A percentile compares a stretch with the other conserved stretches of the same genome.
Conservation (phyloP, 2,888 invertebrate genomes). For the Xestia ashworthii region DNA sequence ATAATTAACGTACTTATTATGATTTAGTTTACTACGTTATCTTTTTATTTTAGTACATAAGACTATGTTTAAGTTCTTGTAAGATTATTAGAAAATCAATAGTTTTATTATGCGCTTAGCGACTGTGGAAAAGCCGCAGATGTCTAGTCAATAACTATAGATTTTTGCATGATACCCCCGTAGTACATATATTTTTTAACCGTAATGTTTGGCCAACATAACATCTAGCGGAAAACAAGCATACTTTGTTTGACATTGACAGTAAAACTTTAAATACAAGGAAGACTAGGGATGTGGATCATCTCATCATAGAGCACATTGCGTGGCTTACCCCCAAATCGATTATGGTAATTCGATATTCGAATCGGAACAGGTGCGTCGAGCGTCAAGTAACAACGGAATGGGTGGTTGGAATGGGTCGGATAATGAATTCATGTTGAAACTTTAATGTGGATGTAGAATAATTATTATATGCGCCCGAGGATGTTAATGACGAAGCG, state of each 20-base stretch:
- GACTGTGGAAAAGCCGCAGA: too few species aligned
- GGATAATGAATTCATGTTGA: conserved; percentile 49
- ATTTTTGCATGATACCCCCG: too few species aligned
- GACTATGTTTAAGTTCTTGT: too few species aligned
- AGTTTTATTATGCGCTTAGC: too few species aligned
- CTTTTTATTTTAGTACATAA: too few species aligned
- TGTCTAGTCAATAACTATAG: too few species aligned
- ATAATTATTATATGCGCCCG: conserved; percentile 23
- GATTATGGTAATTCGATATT: conserved; percentile 73
- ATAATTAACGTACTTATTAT: too few species aligned
- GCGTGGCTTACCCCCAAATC: conserved; percentile 66
- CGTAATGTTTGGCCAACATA: not conserved
- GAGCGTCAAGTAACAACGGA: conserved; percentile 40
- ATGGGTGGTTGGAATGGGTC: conserved; percentile 25
- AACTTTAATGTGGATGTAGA: conserved; percentile 31
- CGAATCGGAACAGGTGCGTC: conserved; percentile 63
- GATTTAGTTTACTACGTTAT: too few species aligned
- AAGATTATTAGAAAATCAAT: too few species aligned
- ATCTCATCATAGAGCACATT: conserved; percentile 75
- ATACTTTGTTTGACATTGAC: not conserved
- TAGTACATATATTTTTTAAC: too few species aligned
- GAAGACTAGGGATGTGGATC: conserved; percentile 53
- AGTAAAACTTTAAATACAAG: not conserved
- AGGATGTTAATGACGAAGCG: conserved; percentile 17
- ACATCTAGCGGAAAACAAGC: not conserved